phyloP scores from a whole-genome alignment of 2,888 invertebrate genomes.

The Parapristionchus giblindavisi region DNA sequence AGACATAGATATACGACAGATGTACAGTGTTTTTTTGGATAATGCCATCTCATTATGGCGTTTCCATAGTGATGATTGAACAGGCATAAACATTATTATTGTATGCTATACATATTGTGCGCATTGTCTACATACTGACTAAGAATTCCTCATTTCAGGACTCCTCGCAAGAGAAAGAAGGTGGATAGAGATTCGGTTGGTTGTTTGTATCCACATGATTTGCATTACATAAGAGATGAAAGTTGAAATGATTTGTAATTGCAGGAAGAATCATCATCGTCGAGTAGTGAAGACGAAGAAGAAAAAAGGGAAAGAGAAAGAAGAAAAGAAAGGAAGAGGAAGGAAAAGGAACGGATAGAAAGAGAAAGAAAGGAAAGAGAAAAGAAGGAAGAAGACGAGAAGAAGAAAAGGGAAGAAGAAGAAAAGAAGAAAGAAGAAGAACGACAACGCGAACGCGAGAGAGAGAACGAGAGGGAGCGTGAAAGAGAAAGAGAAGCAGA shows the following conservation, averaged over 20 bases:
- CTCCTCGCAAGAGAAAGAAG: no score
- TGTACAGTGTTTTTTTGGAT: not conserved
- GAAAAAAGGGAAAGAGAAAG: constrained; percentile 6
- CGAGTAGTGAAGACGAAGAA: constrained; percentile 18
- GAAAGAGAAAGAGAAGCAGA: constrained; percentile 30
- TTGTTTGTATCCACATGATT: no score
- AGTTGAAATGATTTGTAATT: no score
- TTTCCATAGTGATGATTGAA: no score
- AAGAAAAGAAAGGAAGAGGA: constrained; percentile 11
- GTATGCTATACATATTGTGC: no score
- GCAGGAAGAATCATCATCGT: constrained; percentile 24
- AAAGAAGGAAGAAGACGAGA: not conserved
- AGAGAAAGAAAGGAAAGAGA: not conserved
- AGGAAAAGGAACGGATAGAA: not conserved
- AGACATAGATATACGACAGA: constrained; percentile 11
- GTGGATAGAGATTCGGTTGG: no score
- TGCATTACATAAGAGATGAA: no score
- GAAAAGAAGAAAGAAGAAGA: not conserved
- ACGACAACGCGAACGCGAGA: constrained; percentile 14
- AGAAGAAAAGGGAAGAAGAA: not conserved
- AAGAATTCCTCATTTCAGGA: constrained; percentile 25
- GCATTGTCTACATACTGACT: no score
- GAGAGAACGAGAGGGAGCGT: constrained; percentile 22
- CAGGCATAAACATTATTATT: no score
- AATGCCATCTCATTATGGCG: not conserved